phyloP scores from a whole-genome alignment of 2,113 vertebrate species.

The Oceanodroma tethys region DNA sequence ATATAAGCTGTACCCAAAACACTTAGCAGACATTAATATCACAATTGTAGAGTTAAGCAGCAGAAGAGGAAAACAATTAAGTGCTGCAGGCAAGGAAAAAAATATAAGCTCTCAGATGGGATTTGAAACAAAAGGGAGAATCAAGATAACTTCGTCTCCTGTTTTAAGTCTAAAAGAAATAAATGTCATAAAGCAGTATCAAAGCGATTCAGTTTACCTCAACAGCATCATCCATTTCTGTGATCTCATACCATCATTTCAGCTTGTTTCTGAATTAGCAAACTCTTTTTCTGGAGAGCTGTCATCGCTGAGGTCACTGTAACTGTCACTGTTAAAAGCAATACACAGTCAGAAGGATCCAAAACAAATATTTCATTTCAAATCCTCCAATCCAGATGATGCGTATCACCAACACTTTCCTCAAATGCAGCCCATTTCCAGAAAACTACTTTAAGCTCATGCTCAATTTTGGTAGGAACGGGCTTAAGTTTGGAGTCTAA shows the following conservation, averaged over 20 bases:
- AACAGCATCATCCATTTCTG: not conserved
- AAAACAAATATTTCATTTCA: not conserved
- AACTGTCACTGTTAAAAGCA: slow-evolving; percentile 71
- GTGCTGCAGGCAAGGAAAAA: not conserved
- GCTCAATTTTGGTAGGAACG: not conserved
- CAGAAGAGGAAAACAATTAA: not conserved
- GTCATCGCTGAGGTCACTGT: slow-evolving; percentile 72
- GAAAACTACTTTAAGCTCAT: not conserved
- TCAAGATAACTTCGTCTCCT: not conserved
- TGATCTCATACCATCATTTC: not conserved
- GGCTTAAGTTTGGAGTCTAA: not conserved
- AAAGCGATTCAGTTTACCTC: slow-evolving; percentile 55
- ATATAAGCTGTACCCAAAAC: not conserved
- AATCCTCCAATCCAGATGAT: not conserved
- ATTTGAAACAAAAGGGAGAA: not conserved
- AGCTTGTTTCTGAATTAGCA: slow-evolving; percentile 58
- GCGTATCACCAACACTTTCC: slow-evolving; percentile 4
- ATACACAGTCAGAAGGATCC: not conserved
- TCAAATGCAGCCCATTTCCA: slow-evolving; percentile 5
- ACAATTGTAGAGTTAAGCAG: not conserved
- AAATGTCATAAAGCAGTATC: not conserved
- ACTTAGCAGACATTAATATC: not conserved
- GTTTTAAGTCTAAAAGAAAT: not conserved
- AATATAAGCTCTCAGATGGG: not conserved
- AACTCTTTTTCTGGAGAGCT: slow-evolving; percentile 68